phyloP scores from a whole-genome alignment of 2,797 vertebrate genomes.

The Stomatorhinus walkeri region DNA sequence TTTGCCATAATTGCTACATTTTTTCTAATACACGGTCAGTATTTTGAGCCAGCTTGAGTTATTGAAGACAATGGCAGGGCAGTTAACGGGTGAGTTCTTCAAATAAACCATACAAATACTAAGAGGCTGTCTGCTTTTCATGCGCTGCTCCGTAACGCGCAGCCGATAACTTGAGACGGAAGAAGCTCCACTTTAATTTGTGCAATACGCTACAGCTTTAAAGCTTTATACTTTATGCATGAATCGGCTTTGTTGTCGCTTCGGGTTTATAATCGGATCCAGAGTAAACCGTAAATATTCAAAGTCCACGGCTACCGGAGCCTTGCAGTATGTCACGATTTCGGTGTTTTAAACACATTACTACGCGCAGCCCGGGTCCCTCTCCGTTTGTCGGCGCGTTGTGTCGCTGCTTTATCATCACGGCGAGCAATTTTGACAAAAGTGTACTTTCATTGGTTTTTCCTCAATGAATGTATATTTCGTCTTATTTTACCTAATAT shows the following conservation, averaged over 20 bases:
- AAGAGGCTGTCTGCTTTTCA: not conserved
- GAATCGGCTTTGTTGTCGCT: not conserved
- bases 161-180: not conserved
- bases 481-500: not conserved
- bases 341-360: not conserved
- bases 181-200: not conserved
- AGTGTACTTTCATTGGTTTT: not conserved
- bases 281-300: not conserved
- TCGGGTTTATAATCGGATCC: not conserved
- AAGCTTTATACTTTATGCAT: not conserved
- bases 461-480: not conserved
- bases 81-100: slow-evolving; percentile 43
- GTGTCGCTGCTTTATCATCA: not conserved
- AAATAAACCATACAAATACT: not conserved
- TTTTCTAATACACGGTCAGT: slow-evolving; percentile 32
- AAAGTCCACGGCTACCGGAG: not conserved
- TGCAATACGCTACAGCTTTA: not conserved
- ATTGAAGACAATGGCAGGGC: slow-evolving; percentile 33
- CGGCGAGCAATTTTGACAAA: not conserved
- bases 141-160: not conserved
- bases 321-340: not conserved
- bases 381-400: not conserved
- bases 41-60: slow-evolving; percentile 41
- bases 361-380: not conserved
- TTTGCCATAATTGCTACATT: slow-evolving; percentile 31